These are phyloP conservation scores for Colistium nudipinnis DNA, from an alignment of 2,113 vertebrate species.

Conservation along the genomic window DNA sequence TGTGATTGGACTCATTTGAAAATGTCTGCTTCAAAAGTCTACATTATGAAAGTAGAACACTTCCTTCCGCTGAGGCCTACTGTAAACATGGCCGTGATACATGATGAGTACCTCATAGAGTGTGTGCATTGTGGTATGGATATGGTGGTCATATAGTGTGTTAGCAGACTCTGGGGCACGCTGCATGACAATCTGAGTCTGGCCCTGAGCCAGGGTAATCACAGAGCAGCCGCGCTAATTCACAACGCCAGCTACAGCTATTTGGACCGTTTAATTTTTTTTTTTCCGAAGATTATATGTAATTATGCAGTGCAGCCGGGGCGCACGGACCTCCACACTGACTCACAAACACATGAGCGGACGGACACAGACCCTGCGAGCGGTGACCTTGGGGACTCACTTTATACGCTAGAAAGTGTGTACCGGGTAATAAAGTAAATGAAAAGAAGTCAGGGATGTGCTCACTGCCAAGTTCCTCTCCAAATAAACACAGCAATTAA, in stretches of 20 bases:
- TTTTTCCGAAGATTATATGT: conserved; percentile 74
- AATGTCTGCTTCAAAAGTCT: background rate
- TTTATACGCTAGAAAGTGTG: conserved; percentile 57
- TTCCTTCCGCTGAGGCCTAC: background rate
- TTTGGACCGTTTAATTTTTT: conserved; percentile 77
- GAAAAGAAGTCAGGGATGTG: conserved; percentile 58
- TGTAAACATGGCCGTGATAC: background rate
- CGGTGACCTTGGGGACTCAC: conserved; percentile 61
- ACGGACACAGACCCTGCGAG: conserved; percentile 34
- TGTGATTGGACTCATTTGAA: conserved; percentile 6
- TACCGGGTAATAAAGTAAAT: conserved; percentile 64
- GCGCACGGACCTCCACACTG: conserved; percentile 40
- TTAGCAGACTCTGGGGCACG: conserved; percentile 13
- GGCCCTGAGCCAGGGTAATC: conserved; percentile 50
- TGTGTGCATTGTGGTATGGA: conserved; percentile 8
- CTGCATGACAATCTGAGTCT: conserved; percentile 48
- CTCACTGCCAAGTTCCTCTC: conserved; percentile 51
- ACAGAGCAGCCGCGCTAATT: conserved; percentile 35
- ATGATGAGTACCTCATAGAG: background rate
- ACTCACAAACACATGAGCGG: conserved; percentile 34
- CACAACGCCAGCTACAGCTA: conserved; percentile 46
- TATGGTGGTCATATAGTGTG: conserved; percentile 14
- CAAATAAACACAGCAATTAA: conserved; percentile 67
- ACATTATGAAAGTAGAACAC: background rate
- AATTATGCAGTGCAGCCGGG: conserved; percentile 63